These are phyloP conservation scores for Alectoris magna DNA, from an alignment of 2,797 vertebrate genomes.

Conservation along the genomic window DNA sequence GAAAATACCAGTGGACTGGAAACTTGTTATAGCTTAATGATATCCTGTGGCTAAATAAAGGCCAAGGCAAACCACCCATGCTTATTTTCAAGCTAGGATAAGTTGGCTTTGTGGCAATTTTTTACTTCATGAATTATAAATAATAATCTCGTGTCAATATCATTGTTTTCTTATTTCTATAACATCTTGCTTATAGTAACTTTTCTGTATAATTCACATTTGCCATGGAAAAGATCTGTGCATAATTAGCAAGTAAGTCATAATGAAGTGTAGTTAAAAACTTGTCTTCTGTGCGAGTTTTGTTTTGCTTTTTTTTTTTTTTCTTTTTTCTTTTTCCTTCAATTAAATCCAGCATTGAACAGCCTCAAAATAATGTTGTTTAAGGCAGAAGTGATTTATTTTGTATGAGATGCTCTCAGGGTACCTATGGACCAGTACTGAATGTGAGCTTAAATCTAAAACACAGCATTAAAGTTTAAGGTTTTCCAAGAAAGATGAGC, in stretches of 20 bases:
- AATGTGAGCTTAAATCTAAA: neutral
- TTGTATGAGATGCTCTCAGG: neutral
- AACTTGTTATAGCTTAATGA: slow-evolving; percentile 62
- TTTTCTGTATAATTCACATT: neutral
- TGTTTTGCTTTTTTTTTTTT: neutral
- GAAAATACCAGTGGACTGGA: slow-evolving; percentile 47
- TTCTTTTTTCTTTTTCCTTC: neutral
- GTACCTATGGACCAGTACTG: neutral
- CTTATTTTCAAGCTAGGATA: slow-evolving; percentile 45
- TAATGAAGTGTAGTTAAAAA: neutral
- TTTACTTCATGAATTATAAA: slow-evolving; percentile 57
- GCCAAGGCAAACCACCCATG: slow-evolving; percentile 24
- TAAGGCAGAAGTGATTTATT: neutral
- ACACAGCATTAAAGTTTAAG: neutral
- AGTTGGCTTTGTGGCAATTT: slow-evolving; percentile 54
- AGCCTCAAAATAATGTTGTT: neutral
- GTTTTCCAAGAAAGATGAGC: neutral
- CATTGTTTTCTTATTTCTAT: slow-evolving; percentile 1
- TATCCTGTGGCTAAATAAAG: slow-evolving; percentile 63
- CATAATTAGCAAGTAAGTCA: neutral
- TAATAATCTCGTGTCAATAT: slow-evolving; percentile 16
- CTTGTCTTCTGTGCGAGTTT: neutral
- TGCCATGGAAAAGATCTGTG: neutral
- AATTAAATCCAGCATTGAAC: neutral
- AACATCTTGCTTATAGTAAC: neutral